These are phyloP conservation scores for Luperina testacea DNA, from an alignment of 2,888 invertebrate species.

Conservation along the genomic window DNA sequence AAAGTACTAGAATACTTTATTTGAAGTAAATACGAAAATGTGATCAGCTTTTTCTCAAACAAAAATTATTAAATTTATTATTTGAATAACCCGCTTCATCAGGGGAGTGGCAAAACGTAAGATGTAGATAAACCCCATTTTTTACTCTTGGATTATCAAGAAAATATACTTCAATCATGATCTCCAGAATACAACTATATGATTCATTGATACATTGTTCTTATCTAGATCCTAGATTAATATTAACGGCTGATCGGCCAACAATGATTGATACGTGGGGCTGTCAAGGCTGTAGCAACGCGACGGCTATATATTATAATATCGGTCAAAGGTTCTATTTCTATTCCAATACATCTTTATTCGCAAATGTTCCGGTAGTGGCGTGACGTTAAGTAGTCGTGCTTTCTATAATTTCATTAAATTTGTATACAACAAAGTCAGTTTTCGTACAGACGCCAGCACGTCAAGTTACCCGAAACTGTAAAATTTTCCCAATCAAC, in stretches of 20 bases:
- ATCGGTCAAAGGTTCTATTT: slow-evolving; percentile 18
- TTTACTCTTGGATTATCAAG: slow-evolving; percentile 11
- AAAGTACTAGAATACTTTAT: not conserved
- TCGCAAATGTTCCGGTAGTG: not conserved
- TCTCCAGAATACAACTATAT: not conserved
- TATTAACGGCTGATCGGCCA: not conserved
- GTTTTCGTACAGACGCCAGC: too few relatives aligned
- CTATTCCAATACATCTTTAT: not conserved
- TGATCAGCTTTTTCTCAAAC: not conserved
- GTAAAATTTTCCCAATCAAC: too few relatives aligned
- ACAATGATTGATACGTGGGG: slow-evolving; percentile 6
- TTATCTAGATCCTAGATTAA: slow-evolving; percentile 18
- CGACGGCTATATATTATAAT: too few relatives aligned
- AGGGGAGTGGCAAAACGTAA: not conserved
- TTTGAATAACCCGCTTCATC: not conserved
- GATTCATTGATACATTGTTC: slow-evolving; percentile 7
- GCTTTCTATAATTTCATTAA: not conserved
- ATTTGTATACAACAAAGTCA: not conserved
- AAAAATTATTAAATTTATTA: not conserved
- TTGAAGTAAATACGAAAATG: too few relatives aligned
- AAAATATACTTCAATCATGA: not conserved
- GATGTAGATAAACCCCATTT: not conserved
- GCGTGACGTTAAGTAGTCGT: not conserved
- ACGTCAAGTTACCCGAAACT: too few relatives aligned
- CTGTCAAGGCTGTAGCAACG: not conserved